Evolutionary conservation across 2,888 invertebrate genomes (phyloP).

Genomic region (Tortricodes alternella): DNA sequence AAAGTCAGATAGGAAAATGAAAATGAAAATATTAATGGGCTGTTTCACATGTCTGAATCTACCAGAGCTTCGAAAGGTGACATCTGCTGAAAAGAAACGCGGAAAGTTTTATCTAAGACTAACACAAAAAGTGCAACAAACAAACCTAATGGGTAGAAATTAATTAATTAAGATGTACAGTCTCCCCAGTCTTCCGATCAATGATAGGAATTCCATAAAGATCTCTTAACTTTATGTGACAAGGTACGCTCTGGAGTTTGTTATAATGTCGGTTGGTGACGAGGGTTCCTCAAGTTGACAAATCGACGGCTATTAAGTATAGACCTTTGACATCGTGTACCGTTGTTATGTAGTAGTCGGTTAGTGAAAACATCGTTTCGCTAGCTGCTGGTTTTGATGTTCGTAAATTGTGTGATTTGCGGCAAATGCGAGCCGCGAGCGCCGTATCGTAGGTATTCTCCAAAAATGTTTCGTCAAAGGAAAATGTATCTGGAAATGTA

Average conservation of each 20-base stretch:
- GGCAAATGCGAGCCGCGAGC: not conserved
- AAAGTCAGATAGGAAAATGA: too few relatives aligned
- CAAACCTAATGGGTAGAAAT: too few relatives aligned
- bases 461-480: not conserved
- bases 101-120: too few relatives aligned
- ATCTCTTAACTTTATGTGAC: conserved; percentile 4
- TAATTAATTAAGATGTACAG: too few relatives aligned
- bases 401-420: not conserved
- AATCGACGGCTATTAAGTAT: not conserved
- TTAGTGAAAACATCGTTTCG: not conserved
- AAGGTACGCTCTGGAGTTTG: not conserved
- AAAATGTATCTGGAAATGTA: not conserved
- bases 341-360: not conserved
- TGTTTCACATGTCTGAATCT: too few relatives aligned
- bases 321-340: not conserved
- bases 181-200: too few relatives aligned
- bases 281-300: not conserved
- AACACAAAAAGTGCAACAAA: too few relatives aligned
- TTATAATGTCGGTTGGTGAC: conserved; percentile 6
- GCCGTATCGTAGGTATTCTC: not conserved
- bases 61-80: too few relatives aligned
- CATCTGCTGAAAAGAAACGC: too few relatives aligned
- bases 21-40: too few relatives aligned
- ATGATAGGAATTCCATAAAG: not conserved
- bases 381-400: not conserved